Evolutionary conservation across 2,888 invertebrate genomes (phyloP).

Genomic region (Epirrhoe alternata): DNA sequence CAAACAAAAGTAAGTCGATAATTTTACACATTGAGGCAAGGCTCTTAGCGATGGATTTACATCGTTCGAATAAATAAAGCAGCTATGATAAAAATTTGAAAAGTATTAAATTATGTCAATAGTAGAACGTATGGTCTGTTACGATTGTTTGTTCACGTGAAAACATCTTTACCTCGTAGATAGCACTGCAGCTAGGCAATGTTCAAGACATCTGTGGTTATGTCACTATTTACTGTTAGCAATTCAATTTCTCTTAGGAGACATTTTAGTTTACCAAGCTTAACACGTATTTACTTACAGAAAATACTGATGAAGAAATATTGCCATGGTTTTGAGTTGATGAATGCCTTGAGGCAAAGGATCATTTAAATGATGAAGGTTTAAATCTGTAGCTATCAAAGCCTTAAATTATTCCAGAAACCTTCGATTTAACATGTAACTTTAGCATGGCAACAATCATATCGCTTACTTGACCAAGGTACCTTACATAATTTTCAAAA

Average conservation of each 20-base stretch:
- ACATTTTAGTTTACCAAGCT: background rate
- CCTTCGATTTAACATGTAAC: slow-evolving; percentile 9
- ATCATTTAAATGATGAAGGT: background rate
- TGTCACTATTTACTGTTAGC: background rate
- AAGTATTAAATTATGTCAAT: slow-evolving; percentile 66
- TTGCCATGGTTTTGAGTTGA: background rate
- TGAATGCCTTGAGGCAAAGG: background rate
- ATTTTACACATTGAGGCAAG: background rate
- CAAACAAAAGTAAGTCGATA: background rate
- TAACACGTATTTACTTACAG: background rate
- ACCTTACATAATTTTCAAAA: slow-evolving; percentile 42
- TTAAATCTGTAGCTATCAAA: background rate
- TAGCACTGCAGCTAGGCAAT: background rate
- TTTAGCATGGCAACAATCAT: slow-evolving; percentile 16
- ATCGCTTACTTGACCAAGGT: slow-evolving; percentile 17
- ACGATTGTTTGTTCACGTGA: slow-evolving; percentile 70
- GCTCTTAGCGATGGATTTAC: slow-evolving; percentile 38
- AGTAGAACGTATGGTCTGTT: slow-evolving; percentile 62
- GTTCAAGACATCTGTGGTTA: slow-evolving; percentile 1
- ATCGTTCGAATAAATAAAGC: slow-evolving; percentile 38
- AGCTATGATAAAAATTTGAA: slow-evolving; percentile 54
- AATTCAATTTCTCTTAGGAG: slow-evolving; percentile 1
- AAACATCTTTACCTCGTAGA: slow-evolving; percentile 35
- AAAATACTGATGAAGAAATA: background rate
- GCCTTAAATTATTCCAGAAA: slow-evolving; percentile 15